These are phyloP conservation scores for Habrosyne pyritoides DNA, from an alignment of 2,888 invertebrate genomes.

Conservation along the genomic window DNA sequence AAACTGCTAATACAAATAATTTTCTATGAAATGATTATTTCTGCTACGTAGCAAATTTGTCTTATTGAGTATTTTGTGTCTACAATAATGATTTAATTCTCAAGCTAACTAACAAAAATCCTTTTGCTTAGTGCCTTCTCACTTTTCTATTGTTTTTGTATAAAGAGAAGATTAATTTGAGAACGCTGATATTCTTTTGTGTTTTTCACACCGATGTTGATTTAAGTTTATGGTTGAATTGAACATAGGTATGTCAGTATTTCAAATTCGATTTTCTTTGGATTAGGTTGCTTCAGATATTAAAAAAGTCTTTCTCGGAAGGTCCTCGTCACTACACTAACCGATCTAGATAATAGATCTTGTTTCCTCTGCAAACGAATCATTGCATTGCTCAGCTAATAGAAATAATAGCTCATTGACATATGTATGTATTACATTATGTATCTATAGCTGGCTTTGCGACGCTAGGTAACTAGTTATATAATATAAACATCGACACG, in stretches of 20 bases:
- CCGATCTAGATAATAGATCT: conserved; percentile 24
- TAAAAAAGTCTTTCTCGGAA: too few relatives aligned
- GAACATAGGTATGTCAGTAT: too few relatives aligned
- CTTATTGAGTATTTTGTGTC: background rate
- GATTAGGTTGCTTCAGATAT: background rate
- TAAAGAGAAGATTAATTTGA: too few relatives aligned
- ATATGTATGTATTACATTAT: conserved; percentile 23
- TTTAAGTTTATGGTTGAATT: too few relatives aligned
- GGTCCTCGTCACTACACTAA: too few relatives aligned
- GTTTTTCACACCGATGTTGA: too few relatives aligned
- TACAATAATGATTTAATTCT: background rate
- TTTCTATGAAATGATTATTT: background rate
- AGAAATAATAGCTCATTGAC: conserved; percentile 31
- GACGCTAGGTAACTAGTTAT: conserved; percentile 48
- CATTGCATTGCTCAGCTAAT: conserved; percentile 23
- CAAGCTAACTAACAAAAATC: background rate
- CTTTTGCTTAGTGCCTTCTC: background rate
- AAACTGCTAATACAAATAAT: background rate
- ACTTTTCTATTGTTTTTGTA: too few relatives aligned
- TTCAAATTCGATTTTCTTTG: too few relatives aligned
- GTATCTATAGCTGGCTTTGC: conserved; percentile 23
- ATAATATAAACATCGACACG: conserved; percentile 68
- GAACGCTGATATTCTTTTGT: too few relatives aligned
- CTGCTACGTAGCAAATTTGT: background rate
- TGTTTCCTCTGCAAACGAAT: conserved; percentile 25